Base-by-base conservation (phyloP, 2,113 vertebrate genomes). In the Austrofundulus limnaeus region DNA sequence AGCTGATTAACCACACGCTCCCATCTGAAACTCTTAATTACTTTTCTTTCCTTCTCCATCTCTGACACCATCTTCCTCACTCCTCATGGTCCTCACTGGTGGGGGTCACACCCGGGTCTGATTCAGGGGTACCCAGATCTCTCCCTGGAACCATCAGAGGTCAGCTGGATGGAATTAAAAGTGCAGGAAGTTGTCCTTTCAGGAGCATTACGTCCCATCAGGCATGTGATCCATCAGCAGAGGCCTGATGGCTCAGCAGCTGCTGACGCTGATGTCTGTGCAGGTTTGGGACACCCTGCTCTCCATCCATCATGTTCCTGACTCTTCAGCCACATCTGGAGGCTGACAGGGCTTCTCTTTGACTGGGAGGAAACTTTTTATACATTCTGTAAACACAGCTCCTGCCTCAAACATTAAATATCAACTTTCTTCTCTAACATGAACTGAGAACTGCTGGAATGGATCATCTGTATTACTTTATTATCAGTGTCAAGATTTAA, bases 1-100 rank as follows among this genome's bases (percentile, higher is more conserved):
- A 53, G 70, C 73, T 82, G 83, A 83, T 89, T 83, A 91, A 82
- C 68, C 61, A 57, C 65, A 61, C 58, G 72, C 77, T 62, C 66
- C 41, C 20, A 24, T 83, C 79, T 62, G 13, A 66, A 77, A 51
- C 66, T 71, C 68, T 85, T 89, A 77, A 86, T 86, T 84, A 79
- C 50, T 14, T 75, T 74, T 81, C 53, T 58, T 53, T 19, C 9
- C 10, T 7, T 41, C 58, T 49, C 24, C 25, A 4, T 43, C 53
- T 59, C 58, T 42, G 43, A 71, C 41, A 14, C 19, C 0, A 11
- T 25, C 46, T 61, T 72, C 74, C 70, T 34, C 20, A 7, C 28
- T 72, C 39, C n/a, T 10, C 28, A 48, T 42, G 41, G 54, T 24
- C 16, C 58, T 48, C 47, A 23, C 37, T 39, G 62, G 48, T 49